Percentiles rank a stretch among this genome's conserved stretches.
Conservation (phyloP, 2,797 vertebrate genomes). For the Microhierax caerulescens region DNA sequence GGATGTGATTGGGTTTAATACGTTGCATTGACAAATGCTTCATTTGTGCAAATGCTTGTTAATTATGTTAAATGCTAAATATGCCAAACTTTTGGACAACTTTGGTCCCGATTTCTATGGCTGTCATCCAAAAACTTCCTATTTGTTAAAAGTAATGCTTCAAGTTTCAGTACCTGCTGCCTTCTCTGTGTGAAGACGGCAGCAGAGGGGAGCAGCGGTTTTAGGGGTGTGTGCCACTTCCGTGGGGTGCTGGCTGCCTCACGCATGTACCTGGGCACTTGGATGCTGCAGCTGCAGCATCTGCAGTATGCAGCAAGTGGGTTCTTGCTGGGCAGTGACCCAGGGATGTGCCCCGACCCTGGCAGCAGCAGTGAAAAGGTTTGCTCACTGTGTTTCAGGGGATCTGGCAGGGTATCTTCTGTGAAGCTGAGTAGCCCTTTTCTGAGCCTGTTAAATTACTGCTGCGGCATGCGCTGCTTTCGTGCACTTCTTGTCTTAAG, state of each 20-base stretch:
- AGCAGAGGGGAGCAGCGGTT: neutral
- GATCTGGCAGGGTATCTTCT: neutral
- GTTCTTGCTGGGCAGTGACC: neutral
- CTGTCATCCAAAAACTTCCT: neutral
- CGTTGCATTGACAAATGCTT: neutral
- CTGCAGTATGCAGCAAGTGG: neutral
- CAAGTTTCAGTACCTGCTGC: neutral
- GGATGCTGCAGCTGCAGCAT: neutral
- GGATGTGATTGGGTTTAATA: neutral
- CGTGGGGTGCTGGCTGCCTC: neutral
- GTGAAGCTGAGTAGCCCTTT: neutral
- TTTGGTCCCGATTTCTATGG: neutral
- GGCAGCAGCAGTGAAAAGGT: neutral
- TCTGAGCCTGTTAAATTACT: neutral
- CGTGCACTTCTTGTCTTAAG: neutral
- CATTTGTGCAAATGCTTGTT: neutral
- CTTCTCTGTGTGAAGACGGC: neutral
- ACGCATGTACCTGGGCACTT: rapidly evolving
- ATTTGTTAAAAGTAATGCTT: neutral
- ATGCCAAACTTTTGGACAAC: neutral
- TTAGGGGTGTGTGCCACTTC: neutral
- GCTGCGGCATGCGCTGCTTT: neutral
- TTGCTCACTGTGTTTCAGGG: neutral
- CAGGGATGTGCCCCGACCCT: neutral
- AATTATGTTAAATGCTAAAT: neutral